These are phyloP conservation scores for Rhagologus leucostigma DNA, from an alignment of 2,113 vertebrate genomes.

Conservation along the genomic window DNA sequence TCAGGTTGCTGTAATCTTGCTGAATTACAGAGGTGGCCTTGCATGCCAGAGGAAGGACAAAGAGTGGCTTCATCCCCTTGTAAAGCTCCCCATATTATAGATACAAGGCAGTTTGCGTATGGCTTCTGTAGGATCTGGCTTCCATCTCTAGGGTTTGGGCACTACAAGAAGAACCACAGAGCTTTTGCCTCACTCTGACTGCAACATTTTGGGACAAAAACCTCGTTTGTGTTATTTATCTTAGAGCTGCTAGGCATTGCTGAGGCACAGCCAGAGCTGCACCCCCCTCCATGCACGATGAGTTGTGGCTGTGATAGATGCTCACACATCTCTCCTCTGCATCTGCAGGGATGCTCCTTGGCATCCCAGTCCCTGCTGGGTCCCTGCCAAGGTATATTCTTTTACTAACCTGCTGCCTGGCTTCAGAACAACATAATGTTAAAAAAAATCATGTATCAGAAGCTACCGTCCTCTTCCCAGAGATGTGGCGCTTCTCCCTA, in stretches of 20 bases:
- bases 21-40: neutral
- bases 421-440: neutral
- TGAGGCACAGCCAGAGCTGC: neutral
- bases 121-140: neutral
- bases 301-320: neutral
- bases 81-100: neutral
- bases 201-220: neutral
- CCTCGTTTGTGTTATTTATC: neutral
- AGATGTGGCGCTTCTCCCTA: neutral
- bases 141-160: neutral
- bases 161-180: neutral
- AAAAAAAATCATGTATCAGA: neutral
- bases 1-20: neutral
- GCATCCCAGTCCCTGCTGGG: neutral
- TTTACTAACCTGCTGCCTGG: neutral
- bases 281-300: fast-evolving
- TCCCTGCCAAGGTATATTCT: neutral
- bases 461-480: neutral
- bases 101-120: neutral
- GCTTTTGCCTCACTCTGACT: neutral
- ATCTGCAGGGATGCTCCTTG: neutral
- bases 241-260: neutral
- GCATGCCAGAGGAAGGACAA: neutral
- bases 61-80: neutral
- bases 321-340: neutral